These are phyloP conservation scores for Pampus argenteus DNA, from an alignment of 2,797 vertebrate species.

Conservation along the genomic window DNA sequence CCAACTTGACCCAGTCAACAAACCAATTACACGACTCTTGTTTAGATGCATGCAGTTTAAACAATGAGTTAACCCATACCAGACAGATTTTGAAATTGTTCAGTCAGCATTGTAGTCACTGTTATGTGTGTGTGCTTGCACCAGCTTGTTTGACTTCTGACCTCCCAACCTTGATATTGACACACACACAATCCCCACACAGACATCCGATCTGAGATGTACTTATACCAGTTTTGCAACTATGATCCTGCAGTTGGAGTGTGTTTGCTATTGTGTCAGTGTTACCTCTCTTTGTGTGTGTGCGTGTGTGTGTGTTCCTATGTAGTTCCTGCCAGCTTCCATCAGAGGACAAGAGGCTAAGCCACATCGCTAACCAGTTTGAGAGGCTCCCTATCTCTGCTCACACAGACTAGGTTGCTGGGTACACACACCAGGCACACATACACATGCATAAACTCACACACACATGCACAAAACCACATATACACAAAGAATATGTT, in stretches of 20 bases:
- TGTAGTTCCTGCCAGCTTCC: constrained; percentile 56
- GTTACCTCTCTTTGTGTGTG: background rate
- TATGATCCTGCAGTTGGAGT: constrained; percentile 28
- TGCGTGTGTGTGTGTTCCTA: constrained; percentile 31
- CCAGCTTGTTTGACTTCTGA: constrained; percentile 51
- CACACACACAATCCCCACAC: background rate
- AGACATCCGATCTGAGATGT: constrained; percentile 15
- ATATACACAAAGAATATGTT: constrained; percentile 17
- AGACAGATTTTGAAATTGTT: constrained; percentile 53
- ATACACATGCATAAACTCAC: background rate
- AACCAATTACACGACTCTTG: constrained; percentile 45
- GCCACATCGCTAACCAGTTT: constrained; percentile 64
- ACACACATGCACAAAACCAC: constrained; percentile 1
- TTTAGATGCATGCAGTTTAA: constrained; percentile 50
- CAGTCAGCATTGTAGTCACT: constrained; percentile 41
- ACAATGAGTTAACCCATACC: constrained; percentile 44
- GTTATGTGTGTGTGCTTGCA: constrained; percentile 20
- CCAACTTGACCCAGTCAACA: constrained; percentile 37
- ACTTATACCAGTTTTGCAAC: constrained; percentile 4
- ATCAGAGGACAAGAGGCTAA: constrained; percentile 72
- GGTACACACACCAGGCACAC: background rate
- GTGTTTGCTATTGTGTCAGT: constrained; percentile 21
- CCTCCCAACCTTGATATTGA: constrained; percentile 30
- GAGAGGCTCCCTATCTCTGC: constrained; percentile 69
- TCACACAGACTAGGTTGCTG: constrained; percentile 56